Evolutionary conservation across 1,140 invertebrate species (phyloP).

Genomic region (Euwallacea fornicatus): DNA sequence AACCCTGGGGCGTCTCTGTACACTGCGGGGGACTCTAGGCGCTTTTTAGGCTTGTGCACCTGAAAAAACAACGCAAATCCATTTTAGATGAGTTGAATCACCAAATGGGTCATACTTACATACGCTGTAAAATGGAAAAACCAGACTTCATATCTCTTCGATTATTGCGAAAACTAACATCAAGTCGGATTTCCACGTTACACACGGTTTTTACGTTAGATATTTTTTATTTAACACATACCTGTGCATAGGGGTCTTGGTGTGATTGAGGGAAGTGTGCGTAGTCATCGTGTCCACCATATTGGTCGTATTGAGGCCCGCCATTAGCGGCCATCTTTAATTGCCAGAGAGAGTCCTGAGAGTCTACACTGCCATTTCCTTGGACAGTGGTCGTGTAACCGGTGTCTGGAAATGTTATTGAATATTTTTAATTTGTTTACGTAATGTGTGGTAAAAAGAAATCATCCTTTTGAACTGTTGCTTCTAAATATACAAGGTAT

Average conservation of each 20-base stretch:
- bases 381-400: slow-evolving; percentile 37
- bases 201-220: too few relatives aligned
- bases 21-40: slow-evolving; percentile 73
- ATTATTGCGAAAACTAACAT: too few relatives aligned
- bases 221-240: not conserved
- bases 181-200: too few relatives aligned
- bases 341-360: slow-evolving; percentile 93
- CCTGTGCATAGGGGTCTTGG: slow-evolving; percentile 51
- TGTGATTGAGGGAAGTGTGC: slow-evolving; percentile 74
- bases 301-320: slow-evolving; percentile 34
- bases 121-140: not conserved
- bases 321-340: slow-evolving; percentile 75
- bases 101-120: not conserved
- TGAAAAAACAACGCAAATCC: slow-evolving; percentile 50
- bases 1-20: slow-evolving; percentile 91
- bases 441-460: too few relatives aligned
- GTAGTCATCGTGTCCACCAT: slow-evolving; percentile 75
- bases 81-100: not conserved
- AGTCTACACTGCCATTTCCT: slow-evolving; percentile 80
- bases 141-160: not conserved
- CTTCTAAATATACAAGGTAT: too few relatives aligned
- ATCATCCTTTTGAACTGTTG: too few relatives aligned
- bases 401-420: slow-evolving; percentile 11
- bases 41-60: slow-evolving; percentile 84
- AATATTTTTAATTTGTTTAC: too few relatives aligned